phyloP scores from a whole-genome alignment of 2,113 vertebrate genomes.

The Paraplagusia blochii region DNA sequence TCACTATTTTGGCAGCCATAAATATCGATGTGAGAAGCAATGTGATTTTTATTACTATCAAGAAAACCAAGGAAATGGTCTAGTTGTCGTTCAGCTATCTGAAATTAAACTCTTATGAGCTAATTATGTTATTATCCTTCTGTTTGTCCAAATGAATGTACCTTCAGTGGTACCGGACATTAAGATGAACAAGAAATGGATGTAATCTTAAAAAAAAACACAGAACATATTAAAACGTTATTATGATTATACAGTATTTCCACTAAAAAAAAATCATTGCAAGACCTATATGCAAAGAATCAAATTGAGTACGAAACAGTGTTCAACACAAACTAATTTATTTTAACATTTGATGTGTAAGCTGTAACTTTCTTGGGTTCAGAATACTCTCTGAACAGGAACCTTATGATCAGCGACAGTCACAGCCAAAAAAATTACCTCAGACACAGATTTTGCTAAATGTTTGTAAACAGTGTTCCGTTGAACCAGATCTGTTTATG shows the following conservation, averaged over 20 bases:
- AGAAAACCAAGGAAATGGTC: too few species aligned
- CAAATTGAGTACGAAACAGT: not conserved
- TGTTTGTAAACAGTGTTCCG: conserved; percentile 63
- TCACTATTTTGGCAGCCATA: too few species aligned
- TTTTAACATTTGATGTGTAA: conserved; percentile 54
- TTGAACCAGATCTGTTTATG: conserved; percentile 83
- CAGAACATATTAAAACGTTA: too few species aligned
- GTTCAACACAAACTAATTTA: conserved; percentile 59
- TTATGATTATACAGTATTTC: not conserved
- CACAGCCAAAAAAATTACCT: conserved; percentile 23
- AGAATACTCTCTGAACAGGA: not conserved
- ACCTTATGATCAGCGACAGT: conserved; percentile 8
- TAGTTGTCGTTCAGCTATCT: too few species aligned
- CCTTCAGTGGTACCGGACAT: too few species aligned
- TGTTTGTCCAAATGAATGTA: too few species aligned
- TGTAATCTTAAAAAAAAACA: too few species aligned
- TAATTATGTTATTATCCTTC: too few species aligned
- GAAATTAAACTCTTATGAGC: too few species aligned
- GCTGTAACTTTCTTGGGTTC: conserved; percentile 5
- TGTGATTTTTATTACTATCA: too few species aligned
- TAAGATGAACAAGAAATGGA: too few species aligned
- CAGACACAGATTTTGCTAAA: conserved; percentile 35
- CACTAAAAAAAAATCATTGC: not conserved
- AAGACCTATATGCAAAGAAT: not conserved
- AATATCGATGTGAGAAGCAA: too few species aligned